phyloP scores from a whole-genome alignment of 2,113 vertebrate genomes.

The Percina caprodes region DNA sequence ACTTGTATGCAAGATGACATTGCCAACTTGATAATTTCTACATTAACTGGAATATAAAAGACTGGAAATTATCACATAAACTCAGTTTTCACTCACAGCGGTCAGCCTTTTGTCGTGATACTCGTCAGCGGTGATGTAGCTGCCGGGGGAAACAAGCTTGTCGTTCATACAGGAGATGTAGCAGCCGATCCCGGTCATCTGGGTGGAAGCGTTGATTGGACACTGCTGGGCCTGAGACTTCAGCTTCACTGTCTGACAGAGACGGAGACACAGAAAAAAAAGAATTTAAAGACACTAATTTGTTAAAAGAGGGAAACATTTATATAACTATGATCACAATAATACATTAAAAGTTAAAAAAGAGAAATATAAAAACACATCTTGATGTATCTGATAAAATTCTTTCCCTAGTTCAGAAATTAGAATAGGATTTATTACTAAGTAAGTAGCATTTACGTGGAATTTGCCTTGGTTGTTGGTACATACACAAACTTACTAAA shows the following conservation, averaged over 20 bases:
- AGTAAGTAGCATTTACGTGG: too few relatives aligned
- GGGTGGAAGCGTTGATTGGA: conserved; percentile 85
- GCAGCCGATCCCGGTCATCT: conserved; percentile 92
- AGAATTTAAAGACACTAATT: too few relatives aligned
- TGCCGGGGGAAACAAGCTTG: conserved; percentile 85
- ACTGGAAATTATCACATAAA: background rate
- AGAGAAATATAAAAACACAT: too few relatives aligned
- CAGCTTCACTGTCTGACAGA: conserved; percentile 83
- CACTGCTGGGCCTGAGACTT: conserved; percentile 87
- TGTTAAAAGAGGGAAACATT: background rate
- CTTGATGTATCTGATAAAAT: too few relatives aligned
- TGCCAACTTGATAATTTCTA: background rate
- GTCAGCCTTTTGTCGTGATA: conserved; percentile 83
- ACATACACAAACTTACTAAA: too few relatives aligned
- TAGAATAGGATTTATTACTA: too few relatives aligned
- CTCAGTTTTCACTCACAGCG: conserved; percentile 86
- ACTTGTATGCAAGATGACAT: background rate
- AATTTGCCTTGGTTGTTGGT: too few relatives aligned
- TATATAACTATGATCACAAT: background rate
- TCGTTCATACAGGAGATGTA: conserved; percentile 89
- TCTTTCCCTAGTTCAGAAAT: too few relatives aligned
- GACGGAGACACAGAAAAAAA: background rate
- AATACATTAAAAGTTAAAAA: too few relatives aligned
- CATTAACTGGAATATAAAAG: background rate
- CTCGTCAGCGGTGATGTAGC: conserved; percentile 88